phyloP scores from a whole-genome alignment of 2,797 vertebrate genomes.

The Pangasius macronema region DNA sequence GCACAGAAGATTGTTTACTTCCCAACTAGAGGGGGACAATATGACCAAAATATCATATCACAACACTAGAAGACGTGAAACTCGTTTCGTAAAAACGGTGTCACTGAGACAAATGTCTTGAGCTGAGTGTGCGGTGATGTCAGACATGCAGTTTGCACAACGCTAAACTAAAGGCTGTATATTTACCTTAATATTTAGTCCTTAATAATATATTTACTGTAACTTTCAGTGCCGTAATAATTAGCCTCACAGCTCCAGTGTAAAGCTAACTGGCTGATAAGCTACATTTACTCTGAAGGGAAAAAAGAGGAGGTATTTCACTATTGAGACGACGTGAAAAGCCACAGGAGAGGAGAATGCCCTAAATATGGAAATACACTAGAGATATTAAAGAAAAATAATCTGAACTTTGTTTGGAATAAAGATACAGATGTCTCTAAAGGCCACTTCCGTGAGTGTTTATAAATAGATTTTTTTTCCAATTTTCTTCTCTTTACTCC shows the following conservation, averaged over 20 bases:
- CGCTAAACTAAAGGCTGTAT: neutral
- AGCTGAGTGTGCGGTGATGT: neutral
- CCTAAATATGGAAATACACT: neutral
- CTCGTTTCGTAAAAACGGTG: neutral
- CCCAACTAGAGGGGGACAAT: neutral
- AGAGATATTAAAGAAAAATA: neutral
- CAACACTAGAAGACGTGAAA: neutral
- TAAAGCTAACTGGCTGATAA: neutral
- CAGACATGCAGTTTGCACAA: neutral
- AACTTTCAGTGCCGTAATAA: too few relatives aligned
- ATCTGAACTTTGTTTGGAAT: neutral
- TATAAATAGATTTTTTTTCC: slow-evolving; percentile 59
- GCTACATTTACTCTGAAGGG: neutral
- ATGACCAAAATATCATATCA: neutral
- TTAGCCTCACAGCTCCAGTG: too few relatives aligned
- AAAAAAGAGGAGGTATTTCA: neutral
- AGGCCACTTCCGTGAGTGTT: neutral
- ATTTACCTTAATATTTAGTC: too few relatives aligned
- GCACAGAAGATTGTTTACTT: too few relatives aligned
- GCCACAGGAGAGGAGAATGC: neutral
- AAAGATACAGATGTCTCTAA: neutral
- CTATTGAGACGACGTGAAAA: slow-evolving; percentile 24
- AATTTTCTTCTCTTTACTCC: too few relatives aligned
- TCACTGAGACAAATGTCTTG: neutral
- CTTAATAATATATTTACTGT: too few relatives aligned